Percentiles rank a stretch among this genome's conserved stretches.
Evolutionary conservation across 2,113 vertebrate genomes (phyloP).

Genomic region (Prunella fulvescens): DNA sequence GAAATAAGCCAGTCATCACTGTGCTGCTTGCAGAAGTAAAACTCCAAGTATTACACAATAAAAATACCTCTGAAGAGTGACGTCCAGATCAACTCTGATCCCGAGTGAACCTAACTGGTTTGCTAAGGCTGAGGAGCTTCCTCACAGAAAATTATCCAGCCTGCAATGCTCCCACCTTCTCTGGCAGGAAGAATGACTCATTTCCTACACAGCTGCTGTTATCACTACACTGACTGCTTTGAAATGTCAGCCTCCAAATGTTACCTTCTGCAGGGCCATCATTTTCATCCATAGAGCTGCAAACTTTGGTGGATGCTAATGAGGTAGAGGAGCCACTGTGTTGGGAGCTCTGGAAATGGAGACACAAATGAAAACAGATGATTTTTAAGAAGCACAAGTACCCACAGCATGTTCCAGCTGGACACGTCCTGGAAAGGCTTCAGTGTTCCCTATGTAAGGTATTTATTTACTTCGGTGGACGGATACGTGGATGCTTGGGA

Average conservation of each 20-base stretch:
- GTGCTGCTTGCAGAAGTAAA: not conserved
- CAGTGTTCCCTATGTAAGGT: not conserved
- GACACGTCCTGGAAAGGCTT: not conserved
- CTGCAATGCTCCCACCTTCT: not conserved
- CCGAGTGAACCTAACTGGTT: not conserved
- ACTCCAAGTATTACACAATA: not conserved
- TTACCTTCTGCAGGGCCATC: slow-evolving; percentile 90
- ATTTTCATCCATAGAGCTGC: slow-evolving; percentile 97
- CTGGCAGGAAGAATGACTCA: slow-evolving; percentile 34
- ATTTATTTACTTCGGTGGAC: not conserved
- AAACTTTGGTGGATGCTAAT: slow-evolving; percentile 95
- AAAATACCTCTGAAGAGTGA: not conserved
- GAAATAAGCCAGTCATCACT: not conserved
- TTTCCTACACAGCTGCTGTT: slow-evolving; percentile 44
- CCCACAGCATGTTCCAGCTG: not conserved
- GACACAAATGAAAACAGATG: slow-evolving; percentile 30
- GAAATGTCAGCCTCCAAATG: slow-evolving; percentile 44
- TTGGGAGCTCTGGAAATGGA: slow-evolving; percentile 85
- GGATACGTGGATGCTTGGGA: not conserved
- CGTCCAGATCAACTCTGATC: not conserved
- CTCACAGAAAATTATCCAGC: not conserved
- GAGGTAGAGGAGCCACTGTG: slow-evolving; percentile 96
- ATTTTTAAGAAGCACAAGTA: not conserved
- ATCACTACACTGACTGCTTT: slow-evolving; percentile 8
- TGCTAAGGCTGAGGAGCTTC: not conserved